Conservation (phyloP, 2,113 vertebrate genomes). For the Atrichornis clamosus region DNA sequence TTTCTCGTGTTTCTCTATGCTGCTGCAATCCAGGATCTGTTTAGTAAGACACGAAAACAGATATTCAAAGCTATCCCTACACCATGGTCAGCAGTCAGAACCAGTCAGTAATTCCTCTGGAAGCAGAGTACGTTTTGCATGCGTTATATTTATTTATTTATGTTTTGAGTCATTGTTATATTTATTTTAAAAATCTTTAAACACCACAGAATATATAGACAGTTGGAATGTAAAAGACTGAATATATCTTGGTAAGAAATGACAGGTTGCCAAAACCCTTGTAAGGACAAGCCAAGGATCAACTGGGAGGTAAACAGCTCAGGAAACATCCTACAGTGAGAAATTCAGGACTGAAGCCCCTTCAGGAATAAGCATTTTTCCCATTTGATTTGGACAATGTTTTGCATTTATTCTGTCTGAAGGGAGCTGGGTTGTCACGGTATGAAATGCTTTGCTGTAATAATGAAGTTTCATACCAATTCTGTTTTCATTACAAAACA, state of each 20-base stretch:
- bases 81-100: background rate
- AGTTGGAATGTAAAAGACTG: background rate
- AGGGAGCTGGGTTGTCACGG: background rate
- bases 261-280: background rate
- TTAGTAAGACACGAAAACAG: background rate
- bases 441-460: background rate
- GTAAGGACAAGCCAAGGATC: background rate
- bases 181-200: background rate
- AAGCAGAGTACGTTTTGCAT: background rate
- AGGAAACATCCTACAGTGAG: background rate
- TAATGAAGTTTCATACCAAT: constrained; percentile 14
- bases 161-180: background rate
- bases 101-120: background rate
- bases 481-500: background rate
- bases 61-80: background rate
- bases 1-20: background rate
- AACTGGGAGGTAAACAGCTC: background rate
- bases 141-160: background rate
- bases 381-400: background rate
- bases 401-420: background rate
- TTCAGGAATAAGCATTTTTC: background rate
- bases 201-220: background rate
- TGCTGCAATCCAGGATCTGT: background rate
- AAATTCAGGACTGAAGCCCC: background rate
- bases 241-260: background rate